These are phyloP conservation scores for Tetragnatha versicolor DNA, from an alignment of 1,140 invertebrate genomes.

Conservation along the genomic window DNA sequence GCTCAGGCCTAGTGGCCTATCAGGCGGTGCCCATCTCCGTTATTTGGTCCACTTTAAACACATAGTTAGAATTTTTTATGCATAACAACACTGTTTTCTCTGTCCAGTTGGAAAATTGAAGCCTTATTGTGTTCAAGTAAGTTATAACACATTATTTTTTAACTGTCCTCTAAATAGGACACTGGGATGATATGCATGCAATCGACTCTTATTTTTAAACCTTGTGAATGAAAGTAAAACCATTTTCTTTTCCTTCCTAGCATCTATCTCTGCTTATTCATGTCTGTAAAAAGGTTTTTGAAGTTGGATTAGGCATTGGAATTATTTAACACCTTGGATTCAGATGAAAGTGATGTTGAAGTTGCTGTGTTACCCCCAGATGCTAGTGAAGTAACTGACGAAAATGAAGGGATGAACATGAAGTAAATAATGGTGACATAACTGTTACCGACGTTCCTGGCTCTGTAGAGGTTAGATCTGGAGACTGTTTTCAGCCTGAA, in stretches of 20 bases:
- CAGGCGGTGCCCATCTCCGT: too few relatives aligned
- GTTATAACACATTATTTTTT: constrained; percentile 17
- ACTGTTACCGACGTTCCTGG: constrained; percentile 2
- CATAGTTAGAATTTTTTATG: too few relatives aligned
- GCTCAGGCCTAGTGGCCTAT: too few relatives aligned
- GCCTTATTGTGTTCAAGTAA: background rate
- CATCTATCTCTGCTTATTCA: background rate
- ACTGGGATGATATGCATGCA: constrained; percentile 28
- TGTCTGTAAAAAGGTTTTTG: constrained; percentile 2
- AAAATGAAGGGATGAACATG: constrained; percentile 16
- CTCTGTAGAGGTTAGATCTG: constrained; percentile 19
- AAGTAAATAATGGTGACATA: constrained; percentile 5
- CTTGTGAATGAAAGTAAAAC: background rate
- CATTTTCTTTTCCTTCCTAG: background rate
- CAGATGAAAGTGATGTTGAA: constrained; percentile 26
- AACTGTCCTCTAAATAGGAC: constrained; percentile 10
- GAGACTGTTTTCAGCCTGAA: constrained; percentile 23
- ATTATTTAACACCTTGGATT: constrained; percentile 31
- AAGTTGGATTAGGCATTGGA: constrained; percentile 4
- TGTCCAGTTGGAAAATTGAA: background rate
- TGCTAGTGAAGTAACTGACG: constrained; percentile 3
- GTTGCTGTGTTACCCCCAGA: constrained; percentile 22
- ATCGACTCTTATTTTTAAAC: background rate
- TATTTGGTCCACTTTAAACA: too few relatives aligned
- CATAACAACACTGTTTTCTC: background rate